Evolutionary conservation across 2,113 vertebrate species (phyloP).

Genomic region (Nycticebus coucang): DNA sequence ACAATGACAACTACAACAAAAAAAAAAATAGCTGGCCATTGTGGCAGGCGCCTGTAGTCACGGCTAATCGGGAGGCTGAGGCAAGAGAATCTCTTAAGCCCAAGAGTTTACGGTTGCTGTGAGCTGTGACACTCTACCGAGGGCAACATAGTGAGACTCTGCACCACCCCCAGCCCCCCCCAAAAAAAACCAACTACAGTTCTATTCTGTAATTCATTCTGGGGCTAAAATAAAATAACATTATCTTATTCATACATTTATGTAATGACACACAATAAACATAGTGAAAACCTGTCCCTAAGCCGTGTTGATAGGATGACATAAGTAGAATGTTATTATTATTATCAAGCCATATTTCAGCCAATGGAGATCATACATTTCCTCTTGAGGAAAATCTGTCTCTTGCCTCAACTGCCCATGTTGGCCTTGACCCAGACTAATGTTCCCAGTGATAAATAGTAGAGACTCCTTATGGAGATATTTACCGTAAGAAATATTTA

Average conservation of each 20-base stretch:
- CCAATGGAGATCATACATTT: neutral
- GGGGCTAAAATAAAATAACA: neutral
- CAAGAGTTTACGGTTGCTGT: no score
- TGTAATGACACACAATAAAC: neutral
- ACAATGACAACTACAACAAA: no score
- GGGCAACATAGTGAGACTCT: no score
- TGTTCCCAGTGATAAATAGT: neutral
- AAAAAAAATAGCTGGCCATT: no score
- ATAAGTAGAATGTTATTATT: neutral
- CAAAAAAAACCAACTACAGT: no score
- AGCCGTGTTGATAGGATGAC: neutral
- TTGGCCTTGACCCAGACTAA: neutral
- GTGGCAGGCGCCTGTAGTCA: no score
- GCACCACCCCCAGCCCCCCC: no score
- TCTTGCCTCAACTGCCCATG: neutral
- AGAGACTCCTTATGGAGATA: neutral
- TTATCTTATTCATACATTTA: neutral
- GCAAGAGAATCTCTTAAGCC: no score
- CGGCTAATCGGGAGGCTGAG: no score
- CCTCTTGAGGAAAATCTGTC: neutral
- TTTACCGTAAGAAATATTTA: constrained; percentile 1
- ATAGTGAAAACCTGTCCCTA: neutral
- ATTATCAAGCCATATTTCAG: neutral
- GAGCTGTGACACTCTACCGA: no score
- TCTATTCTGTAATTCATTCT: neutral